A percentile compares a stretch with the other conserved stretches of the same genome.
phyloP scores from a whole-genome alignment of 2,888 invertebrate genomes.

The Odontocolon sp. region DNA sequence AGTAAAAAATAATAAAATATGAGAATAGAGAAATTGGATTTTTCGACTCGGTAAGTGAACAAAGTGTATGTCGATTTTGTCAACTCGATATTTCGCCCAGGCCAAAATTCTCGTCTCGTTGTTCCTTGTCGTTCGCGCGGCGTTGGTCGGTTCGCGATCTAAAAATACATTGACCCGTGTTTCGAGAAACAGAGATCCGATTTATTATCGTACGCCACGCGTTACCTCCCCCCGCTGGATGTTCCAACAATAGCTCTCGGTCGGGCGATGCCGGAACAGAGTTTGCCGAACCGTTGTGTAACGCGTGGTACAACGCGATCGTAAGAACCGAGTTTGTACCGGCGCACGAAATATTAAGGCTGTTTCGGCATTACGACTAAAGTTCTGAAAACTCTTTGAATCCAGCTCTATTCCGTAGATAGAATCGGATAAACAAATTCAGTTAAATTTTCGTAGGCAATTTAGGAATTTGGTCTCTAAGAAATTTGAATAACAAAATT shows the following conservation, averaged over 20 bases:
- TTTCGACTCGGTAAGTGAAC: no score
- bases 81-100: not conserved
- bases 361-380: no score
- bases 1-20: no score
- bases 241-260: constrained; percentile 72
- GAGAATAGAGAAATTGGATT: no score
- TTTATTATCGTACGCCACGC: constrained; percentile 78
- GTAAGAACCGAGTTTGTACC: constrained; percentile 39
- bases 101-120: not conserved
- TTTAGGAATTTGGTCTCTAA: no score
- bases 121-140: not conserved
- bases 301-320: constrained; percentile 46
- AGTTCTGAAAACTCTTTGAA: no score
- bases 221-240: constrained; percentile 51
- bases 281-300: constrained; percentile 78
- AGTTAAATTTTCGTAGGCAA: no score
- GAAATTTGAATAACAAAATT: no score
- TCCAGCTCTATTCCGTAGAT: no score
- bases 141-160: constrained; percentile 61
- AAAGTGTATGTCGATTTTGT: no score
- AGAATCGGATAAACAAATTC: no score
- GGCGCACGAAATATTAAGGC: constrained; percentile 48
- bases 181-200: constrained; percentile 76
- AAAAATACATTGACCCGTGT: constrained; percentile 79
- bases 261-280: constrained; percentile 66